Evolutionary conservation across 1,140 invertebrate genomes (phyloP), one percentile per base, ranked within the genome.

Genomic region (Trichonephila clavata): DNA sequence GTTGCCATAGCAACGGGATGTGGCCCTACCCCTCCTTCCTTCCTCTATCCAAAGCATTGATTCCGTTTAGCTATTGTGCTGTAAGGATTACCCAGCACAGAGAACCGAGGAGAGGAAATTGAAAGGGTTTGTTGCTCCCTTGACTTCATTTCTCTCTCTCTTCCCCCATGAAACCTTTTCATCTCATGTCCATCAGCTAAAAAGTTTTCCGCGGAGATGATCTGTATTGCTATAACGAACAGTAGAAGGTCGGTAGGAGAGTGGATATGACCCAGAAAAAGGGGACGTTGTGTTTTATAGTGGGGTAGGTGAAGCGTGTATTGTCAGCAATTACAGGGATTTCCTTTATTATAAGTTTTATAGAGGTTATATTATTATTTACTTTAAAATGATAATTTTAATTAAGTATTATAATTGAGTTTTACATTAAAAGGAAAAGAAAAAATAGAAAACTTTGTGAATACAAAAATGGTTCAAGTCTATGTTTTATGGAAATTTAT

Each of bases 111-210:
- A 83, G 27, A 83, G 81, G 81, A 83, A 83, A 83, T 83, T 83
- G 81, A 83, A 83, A 83, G 81, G 81, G 81, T 14, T 77, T 77
- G 71, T 39, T 39, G 71, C 71, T 77, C 32, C 71, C 71, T 77
- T 77, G 71, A 39, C 71, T 77, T 77, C 61, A 20, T 21, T 39
- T 16, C 18, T 16, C 27, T 32, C 14, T 27, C 71, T 14, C 71
- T 24, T 77, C 27, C 16, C 68, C 27, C 10, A 16, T 4, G 27
- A 27, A 16, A 20, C 2, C 71, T 32, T 77, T 77, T 77, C 71
- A 77, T 77, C 71, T 21, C 1, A 18, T 63, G 21, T 63, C 27
- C 14, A 7, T 77, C 27, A 32, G 71, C 32, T 77, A 77, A 77
- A 50, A 77, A 77, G 2, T 77, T 71, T 71, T 32, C 27, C 4